A percentile compares a stretch with the other conserved stretches of the same genome.
Conservation (phyloP, 2,888 invertebrate species). For the Amphipoea lucens region DNA sequence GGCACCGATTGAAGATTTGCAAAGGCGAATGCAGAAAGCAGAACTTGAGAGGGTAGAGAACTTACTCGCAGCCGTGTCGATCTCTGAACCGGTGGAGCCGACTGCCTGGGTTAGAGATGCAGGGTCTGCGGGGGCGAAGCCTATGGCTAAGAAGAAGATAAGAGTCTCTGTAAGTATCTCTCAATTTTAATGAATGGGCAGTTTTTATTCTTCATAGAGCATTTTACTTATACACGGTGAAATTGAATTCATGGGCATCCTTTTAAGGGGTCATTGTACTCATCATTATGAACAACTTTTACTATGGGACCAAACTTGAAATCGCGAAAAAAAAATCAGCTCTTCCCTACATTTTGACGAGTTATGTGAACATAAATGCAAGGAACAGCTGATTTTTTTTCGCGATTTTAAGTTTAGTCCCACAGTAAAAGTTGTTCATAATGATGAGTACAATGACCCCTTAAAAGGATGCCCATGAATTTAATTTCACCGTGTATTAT, state of each 20-base stretch:
- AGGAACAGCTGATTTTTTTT: too few species aligned
- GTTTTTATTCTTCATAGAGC: neutral
- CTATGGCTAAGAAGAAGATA: conserved; percentile 85
- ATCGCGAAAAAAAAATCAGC: too few species aligned
- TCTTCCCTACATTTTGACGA: too few species aligned
- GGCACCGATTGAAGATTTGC: conserved; percentile 71
- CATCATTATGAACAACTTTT: too few species aligned
- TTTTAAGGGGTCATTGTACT: too few species aligned
- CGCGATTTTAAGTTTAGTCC: too few species aligned
- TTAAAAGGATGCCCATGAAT: too few species aligned
- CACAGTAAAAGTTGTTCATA: too few species aligned
- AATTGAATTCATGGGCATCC: too few species aligned
- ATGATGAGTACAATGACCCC: too few species aligned
- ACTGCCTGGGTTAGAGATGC: neutral
- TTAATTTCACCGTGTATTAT: neutral
- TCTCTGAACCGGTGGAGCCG: conserved; percentile 5
- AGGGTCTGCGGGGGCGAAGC: conserved; percentile 71
- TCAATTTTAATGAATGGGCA: neutral
- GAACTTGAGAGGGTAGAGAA: conserved; percentile 18
- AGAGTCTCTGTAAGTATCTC: conserved; percentile 82
- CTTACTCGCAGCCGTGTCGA: conserved; percentile 26
- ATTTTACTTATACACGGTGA: neutral
- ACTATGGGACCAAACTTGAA: too few species aligned
- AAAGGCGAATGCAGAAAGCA: conserved; percentile 32
- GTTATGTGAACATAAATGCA: too few species aligned